Percentiles rank a stretch among this genome's conserved stretches.
Evolutionary conservation across 2,797 vertebrate genomes (phyloP).

Genomic region (Acridotheres tristis): DNA sequence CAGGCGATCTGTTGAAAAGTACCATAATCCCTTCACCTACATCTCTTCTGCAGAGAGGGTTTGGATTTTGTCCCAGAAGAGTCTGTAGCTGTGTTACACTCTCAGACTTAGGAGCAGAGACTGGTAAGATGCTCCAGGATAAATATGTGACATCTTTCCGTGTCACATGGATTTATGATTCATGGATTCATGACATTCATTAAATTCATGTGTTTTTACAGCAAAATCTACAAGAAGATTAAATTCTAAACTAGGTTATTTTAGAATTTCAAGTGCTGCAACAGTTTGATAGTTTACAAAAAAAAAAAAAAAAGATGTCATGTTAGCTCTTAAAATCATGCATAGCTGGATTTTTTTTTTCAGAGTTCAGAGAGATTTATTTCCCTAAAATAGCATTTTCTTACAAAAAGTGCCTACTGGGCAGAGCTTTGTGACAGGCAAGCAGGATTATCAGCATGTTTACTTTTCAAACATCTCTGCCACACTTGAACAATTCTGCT

Average conservation of each 20-base stretch:
- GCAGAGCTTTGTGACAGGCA: conserved; percentile 11
- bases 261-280: not conserved
- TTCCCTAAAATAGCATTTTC: conserved; percentile 20
- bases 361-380: not conserved
- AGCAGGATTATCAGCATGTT: conserved; percentile 36
- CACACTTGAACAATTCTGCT: not conserved
- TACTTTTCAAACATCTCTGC: conserved; percentile 42
- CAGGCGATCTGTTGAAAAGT: not conserved
- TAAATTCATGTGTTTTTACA: not conserved
- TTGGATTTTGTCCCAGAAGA: not conserved
- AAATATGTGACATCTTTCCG: not conserved
- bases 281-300: not conserved
- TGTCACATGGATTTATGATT: not conserved
- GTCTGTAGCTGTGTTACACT: not conserved
- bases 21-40: not conserved
- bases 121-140: not conserved
- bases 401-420: conserved; percentile 15
- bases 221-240: not conserved
- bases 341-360: not conserved
- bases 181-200: not conserved
- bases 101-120: not conserved
- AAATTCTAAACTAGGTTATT: not conserved
- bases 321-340: not conserved
- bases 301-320: not conserved
- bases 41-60: not conserved